Conservation (phyloP, 2,888 invertebrate species). For the Agrotis clavis region DNA sequence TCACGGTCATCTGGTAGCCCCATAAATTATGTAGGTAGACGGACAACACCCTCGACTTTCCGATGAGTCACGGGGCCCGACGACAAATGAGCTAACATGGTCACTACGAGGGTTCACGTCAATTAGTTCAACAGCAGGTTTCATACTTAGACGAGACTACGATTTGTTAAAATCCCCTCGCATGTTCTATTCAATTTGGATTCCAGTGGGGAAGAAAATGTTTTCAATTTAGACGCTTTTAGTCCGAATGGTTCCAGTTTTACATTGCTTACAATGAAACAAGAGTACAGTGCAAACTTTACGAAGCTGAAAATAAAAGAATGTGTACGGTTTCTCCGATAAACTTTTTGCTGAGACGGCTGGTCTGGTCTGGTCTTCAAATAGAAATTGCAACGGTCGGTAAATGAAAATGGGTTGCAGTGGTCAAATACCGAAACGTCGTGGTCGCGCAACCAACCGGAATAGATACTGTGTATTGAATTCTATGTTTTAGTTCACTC, state of each 20-base stretch:
- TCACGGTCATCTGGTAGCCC: conserved; percentile 75
- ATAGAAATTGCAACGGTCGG: conserved; percentile 51
- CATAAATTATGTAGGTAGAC: conserved; percentile 75
- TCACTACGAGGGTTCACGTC: conserved; percentile 75
- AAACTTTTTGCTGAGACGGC: conserved; percentile 57
- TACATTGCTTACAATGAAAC: conserved; percentile 51
- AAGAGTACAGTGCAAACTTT: conserved; percentile 49
- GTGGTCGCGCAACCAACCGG: conserved; percentile 31
- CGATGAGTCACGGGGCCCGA: conserved; percentile 82
- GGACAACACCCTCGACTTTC: conserved; percentile 76
- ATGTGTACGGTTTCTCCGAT: conserved; percentile 37
- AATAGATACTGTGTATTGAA: conserved; percentile 40
- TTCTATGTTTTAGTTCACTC: conserved; percentile 13
- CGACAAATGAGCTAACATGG: conserved; percentile 82
- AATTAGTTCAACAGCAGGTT: conserved; percentile 78
- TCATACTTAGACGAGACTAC: conserved; percentile 61
- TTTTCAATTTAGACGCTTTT: conserved; percentile 59
- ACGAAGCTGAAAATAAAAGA: conserved; percentile 61
- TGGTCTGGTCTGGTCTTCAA: conserved; percentile 45
- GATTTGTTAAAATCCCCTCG: conserved; percentile 67
- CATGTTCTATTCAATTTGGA: conserved; percentile 60
- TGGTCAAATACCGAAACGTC: conserved; percentile 53
- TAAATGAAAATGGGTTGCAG: conserved; percentile 60
- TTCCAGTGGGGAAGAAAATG: conserved; percentile 51
- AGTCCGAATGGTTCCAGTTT: conserved; percentile 35